Evolutionary conservation across 2,113 vertebrate species (phyloP), one percentile per base, ranked within the genome.

Genomic region (Polyodon spathula): DNA sequence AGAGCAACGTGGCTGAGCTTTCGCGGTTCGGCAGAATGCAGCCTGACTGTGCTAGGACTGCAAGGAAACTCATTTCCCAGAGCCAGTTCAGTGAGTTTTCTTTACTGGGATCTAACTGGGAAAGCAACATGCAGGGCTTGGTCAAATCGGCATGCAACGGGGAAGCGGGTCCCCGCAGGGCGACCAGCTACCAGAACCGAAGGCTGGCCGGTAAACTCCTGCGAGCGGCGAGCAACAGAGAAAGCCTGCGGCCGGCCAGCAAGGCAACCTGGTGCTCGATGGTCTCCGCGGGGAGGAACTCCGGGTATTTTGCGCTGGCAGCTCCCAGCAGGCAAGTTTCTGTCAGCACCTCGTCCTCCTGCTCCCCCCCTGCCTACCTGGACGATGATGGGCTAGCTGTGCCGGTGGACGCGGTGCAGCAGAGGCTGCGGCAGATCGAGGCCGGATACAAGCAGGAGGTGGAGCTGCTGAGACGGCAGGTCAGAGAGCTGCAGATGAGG

Each of bases 371-470:
- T 0, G 75, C 90, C 5, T 95, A 98, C 74, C 79, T 94, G 38
- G 95, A 98, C 0, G 96, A 98, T 0, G 96, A 98, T 0, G 96
- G 96, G 63, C 88, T 98, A 40, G 91, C 96, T 37, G 95, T 98
- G 76, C 89, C 95, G 5, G 83, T 90, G 68, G 96, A 98, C 1
- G 94, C 94, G 6, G 92, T 98, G 63, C 96, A 98, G 78, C 93
- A 97, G 67, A 75, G 96, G n/a, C 83, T 98, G 74, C 82, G 96
- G 61, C 96, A 98, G 73, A 98, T 98, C 0, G 95, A 98, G 78
- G 95, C 96, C 0, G 87, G 91, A 61, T 98, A 98, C 78, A 98
- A 95, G 77, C 95, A 95, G 82, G 96, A 98, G 73, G 96, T 98
- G 58, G 96, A 98, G 74, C 88, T 94, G 77, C 77, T 98, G 70